Percentiles rank a stretch among this genome's conserved stretches.
These are phyloP conservation scores for Bombus pascuorum DNA, from an alignment of 1,140 invertebrate genomes.

Conservation along the genomic window DNA sequence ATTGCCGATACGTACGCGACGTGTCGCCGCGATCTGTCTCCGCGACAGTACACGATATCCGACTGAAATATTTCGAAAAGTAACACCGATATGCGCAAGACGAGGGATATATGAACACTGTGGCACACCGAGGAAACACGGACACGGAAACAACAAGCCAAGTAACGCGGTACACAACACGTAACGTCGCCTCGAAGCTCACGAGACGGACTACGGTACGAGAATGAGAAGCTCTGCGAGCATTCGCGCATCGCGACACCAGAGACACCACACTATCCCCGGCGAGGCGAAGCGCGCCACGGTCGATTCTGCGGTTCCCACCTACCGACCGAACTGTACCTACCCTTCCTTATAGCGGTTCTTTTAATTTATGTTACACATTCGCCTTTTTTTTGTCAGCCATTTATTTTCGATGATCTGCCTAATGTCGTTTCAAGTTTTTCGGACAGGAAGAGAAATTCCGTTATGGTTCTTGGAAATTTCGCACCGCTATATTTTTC, in stretches of 20 bases:
- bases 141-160: not conserved
- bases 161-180: slow-evolving; percentile 45
- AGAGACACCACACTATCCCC: slow-evolving; percentile 67
- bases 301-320: slow-evolving; percentile 73
- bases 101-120: slow-evolving; percentile 2
- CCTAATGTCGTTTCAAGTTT: no score
- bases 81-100: not conserved
- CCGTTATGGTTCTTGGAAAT: no score
- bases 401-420: not conserved
- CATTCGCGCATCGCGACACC: slow-evolving; percentile 67
- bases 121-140: slow-evolving; percentile 7
- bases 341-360: not conserved
- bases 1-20: not conserved
- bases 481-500: no score
- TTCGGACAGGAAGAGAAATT: no score
- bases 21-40: not conserved
- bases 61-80: not conserved
- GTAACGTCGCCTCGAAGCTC: slow-evolving; percentile 71
- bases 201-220: slow-evolving; percentile 74
- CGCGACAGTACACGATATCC: not conserved
- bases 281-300: slow-evolving; percentile 61
- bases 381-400: not conserved
- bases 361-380: slow-evolving; percentile 11
- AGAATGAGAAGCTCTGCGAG: slow-evolving; percentile 71
- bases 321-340: slow-evolving; percentile 42